These are phyloP conservation scores for Metaphire vulgaris DNA, from an alignment of 1,140 invertebrate genomes.

Conservation along the genomic window DNA sequence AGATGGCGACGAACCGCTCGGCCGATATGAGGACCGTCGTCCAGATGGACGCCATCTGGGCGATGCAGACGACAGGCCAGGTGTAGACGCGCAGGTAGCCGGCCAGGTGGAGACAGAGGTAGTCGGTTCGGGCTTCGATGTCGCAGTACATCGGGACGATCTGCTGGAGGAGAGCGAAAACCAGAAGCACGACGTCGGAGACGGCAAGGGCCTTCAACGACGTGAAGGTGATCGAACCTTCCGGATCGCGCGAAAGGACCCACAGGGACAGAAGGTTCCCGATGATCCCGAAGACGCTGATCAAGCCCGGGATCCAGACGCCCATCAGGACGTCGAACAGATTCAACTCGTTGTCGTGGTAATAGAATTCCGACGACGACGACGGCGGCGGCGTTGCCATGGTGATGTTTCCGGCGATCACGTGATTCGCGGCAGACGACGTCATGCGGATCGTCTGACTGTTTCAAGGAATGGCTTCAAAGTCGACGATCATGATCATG, in stretches of 20 bases:
- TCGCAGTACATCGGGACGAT: slow-evolving; percentile 15
- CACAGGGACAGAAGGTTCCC: slow-evolving; percentile 23
- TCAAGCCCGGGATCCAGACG: slow-evolving; percentile 21
- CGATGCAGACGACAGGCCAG: slow-evolving; percentile 52
- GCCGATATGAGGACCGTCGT: slow-evolving; percentile 83
- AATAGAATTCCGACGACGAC: too few species aligned
- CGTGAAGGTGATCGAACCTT: slow-evolving; percentile 16
- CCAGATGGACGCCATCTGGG: slow-evolving; percentile 81
- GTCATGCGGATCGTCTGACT: too few species aligned
- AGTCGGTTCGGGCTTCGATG: background rate
- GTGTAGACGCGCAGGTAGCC: slow-evolving; percentile 22
- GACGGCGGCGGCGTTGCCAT: too few species aligned
- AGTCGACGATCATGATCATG: too few species aligned
- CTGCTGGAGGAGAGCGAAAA: slow-evolving; percentile 19
- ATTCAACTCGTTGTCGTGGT: slow-evolving; percentile 22
- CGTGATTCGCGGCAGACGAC: too few species aligned
- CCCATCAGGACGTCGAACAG: slow-evolving; percentile 25
- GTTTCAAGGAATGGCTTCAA: too few species aligned
- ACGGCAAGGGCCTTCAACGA: slow-evolving; percentile 24
- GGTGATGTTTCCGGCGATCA: too few species aligned
- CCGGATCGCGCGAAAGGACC: slow-evolving; percentile 8
- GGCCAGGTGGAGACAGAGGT: slow-evolving; percentile 1
- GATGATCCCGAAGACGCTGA: slow-evolving; percentile 24
- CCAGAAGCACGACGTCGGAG: slow-evolving; percentile 19
- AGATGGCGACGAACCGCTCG: slow-evolving; percentile 86